Base-by-base conservation (phyloP, 2,888 invertebrate species). In the Aphodius sticticus region DNA sequence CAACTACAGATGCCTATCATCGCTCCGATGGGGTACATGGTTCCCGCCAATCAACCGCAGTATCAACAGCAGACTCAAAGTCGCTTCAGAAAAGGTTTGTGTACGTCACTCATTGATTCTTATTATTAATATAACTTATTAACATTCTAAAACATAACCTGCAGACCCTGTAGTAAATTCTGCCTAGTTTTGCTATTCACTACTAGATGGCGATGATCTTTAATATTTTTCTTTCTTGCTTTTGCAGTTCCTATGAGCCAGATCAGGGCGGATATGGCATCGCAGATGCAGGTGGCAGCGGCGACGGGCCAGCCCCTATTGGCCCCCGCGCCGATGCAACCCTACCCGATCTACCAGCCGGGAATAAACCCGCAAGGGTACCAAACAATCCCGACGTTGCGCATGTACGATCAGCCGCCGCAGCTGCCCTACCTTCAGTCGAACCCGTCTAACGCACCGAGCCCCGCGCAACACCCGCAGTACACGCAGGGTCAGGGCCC, bases 261-360 rank as follows among this genome's bases (percentile, higher is more conserved):
- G 79, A 87, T 89, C 83, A 86, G 89, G 35, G 91, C 92, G 77
- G 93, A 93, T 84, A 90, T 93, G 86, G 91, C 93, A 77, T 93
- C 94, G 16, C 94, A 95, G 86, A 95, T 96, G 92, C 96, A 96
- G 87, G 95, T 96, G 82, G 94, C 95, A 35, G 95, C 92, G 16
- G 93, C 93, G 81, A 96, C 96, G 69, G 97, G 97, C 0, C 96
- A 96, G 88, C 96, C 97, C 5, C 90, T 97, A 80, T 89, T 97
- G 85, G 95, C 96, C 70, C 94, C 96, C 26, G 95, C 94, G 16
- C 95, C 96, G 12, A 91, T 96, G 87, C 94, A 93, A 86, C 94
- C 91, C 76, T 88, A 88, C 81, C 87, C 88, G 53, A 88, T 88
- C 77, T 87, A 87, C 77, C 88, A 88, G 12, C 86, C 86, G 26